Evolutionary conservation across 2,888 invertebrate genomes (phyloP).

Genomic region (Ypsolopha scabrella): DNA sequence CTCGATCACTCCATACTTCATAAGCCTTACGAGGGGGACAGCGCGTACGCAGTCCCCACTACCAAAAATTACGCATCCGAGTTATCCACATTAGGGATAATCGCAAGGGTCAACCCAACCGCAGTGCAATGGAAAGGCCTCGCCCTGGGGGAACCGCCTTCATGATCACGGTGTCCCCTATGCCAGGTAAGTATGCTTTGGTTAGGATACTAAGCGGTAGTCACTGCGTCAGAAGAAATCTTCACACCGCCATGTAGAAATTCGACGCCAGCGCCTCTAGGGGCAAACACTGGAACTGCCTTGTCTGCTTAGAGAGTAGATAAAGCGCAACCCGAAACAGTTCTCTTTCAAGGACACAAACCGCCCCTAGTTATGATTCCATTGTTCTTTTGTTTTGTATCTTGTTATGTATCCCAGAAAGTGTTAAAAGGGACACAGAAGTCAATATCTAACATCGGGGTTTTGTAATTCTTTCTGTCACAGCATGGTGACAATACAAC

Average conservation of each 20-base stretch:
- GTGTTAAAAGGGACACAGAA: no score
- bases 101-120: constrained; percentile 10
- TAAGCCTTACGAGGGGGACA: constrained; percentile 3
- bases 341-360: no score
- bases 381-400: no score
- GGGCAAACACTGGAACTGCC: no score
- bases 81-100: constrained; percentile 10
- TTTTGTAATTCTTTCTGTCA: no score
- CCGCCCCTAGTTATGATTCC: no score
- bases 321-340: no score
- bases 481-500: no score
- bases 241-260: background rate
- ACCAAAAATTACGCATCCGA: constrained; percentile 10
- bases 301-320: no score
- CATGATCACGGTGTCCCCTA: constrained; percentile 7
- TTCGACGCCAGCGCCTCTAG: background rate
- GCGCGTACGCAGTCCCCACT: constrained; percentile 12
- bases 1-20: background rate
- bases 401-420: no score
- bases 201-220: background rate
- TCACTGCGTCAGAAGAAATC: background rate
- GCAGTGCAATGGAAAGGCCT: constrained; percentile 11
- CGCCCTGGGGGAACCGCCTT: constrained; percentile 10
- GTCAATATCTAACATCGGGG: no score
- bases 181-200: constrained; percentile 9